Base-by-base conservation (phyloP, 2,888 invertebrate genomes). In the Thysanoteuthis rhombus region DNA sequence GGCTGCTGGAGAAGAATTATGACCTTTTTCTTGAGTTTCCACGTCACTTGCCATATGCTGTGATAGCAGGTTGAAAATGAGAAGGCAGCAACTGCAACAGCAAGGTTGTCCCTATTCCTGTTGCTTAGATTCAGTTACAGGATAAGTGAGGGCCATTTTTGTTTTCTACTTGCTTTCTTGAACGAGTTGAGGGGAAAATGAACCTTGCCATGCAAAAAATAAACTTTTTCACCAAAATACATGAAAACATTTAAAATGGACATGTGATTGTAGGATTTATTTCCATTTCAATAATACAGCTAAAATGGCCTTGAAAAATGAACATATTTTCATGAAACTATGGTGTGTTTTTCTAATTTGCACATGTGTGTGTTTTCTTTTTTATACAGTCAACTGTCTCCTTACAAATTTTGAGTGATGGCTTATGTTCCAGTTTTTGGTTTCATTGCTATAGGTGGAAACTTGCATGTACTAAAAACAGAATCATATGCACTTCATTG, bases 1-100 rank as follows among this genome's bases (percentile, higher is more conserved):
- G 93, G 95, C 96, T 0, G 95, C 96, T 16, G 96, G 95, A 19
- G 96, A 96, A 12, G 96, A 96, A 10, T 92, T 94, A 39, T 95
- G 94, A 95, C 93, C 75, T 75, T 75, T n/a, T 75, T 75, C 75
- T 75, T 36, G n/a, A n/a, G 16, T 75, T 75, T n/a, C n/a, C n/a
- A 36, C 36, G 25, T 58, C 32, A 58, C 32, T 58, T 58, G 58
- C 32, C 32, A 32, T 32, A 58, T 58, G 58, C 25, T 32, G 58
- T 28, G 58, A 75, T 75, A 52, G 75, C n/a, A 75, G 4, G 75
- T 5, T 52, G 52, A 52, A 52, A 52, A 52, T n/a, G n/a, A 75
- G n/a, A 75, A 75, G 75, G 19, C 75, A 75, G n/a, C 75, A 75
- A 19, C n/a, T 12, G 3, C n/a, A 75, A 16, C n/a, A n/a, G n/a